phyloP scores from a whole-genome alignment of 1,140 invertebrate species.

The Euura saliciscinereae region DNA sequence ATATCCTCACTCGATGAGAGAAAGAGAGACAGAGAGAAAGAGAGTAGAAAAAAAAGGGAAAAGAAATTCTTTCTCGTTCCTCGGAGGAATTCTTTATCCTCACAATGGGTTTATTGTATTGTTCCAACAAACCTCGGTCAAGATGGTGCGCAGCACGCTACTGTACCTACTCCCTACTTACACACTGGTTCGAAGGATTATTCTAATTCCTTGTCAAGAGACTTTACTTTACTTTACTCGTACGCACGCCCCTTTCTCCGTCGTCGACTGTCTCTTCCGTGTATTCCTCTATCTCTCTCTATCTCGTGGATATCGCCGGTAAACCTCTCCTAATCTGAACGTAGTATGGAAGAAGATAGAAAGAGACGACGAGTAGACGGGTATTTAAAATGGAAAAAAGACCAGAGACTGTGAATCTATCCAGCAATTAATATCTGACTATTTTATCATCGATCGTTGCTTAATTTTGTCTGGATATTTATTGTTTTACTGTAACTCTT shows the following conservation, averaged over 20 bases:
- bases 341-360: conserved; percentile 10
- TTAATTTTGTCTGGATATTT: conserved; percentile 14
- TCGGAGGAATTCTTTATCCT: conserved; percentile 8
- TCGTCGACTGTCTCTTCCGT: background rate
- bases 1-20: background rate
- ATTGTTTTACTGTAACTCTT: conserved; percentile 3
- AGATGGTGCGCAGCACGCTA: conserved; percentile 19
- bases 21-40: background rate
- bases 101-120: conserved; percentile 39
- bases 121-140: conserved; percentile 25
- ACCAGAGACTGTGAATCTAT: no score
- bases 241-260: background rate
- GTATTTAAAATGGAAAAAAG: no score
- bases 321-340: conserved; percentile 21
- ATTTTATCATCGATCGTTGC: conserved; percentile 15
- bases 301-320: background rate
- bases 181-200: background rate
- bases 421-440: background rate
- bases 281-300: background rate
- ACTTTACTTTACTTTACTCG: no score
- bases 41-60: conserved; percentile 20
- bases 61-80: conserved; percentile 13
- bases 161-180: background rate
- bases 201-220: background rate
- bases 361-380: background rate